These are phyloP conservation scores for Pituophis catenifer DNA, from an alignment of 2,113 vertebrate species.

Conservation along the genomic window DNA sequence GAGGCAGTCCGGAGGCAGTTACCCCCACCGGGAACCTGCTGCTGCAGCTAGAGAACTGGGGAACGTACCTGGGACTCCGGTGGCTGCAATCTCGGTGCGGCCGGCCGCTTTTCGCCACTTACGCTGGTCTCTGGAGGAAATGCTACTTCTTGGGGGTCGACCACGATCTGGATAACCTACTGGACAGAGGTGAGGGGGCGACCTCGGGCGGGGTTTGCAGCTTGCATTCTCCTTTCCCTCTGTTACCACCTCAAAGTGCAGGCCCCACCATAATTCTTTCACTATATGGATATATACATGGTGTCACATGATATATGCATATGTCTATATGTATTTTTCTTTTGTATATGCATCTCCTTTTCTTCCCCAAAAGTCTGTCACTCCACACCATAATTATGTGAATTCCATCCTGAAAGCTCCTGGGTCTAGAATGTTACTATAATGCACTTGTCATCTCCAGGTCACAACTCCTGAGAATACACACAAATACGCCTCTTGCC, in stretches of 20 bases:
- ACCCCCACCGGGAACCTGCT: conserved; percentile 65
- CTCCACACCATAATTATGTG: too few relatives aligned
- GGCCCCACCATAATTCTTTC: too few relatives aligned
- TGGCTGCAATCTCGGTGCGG: conserved; percentile 85
- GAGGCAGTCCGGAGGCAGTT: conserved; percentile 67
- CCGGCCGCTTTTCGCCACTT: conserved; percentile 81
- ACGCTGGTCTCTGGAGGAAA: conserved; percentile 84
- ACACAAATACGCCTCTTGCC: neutral
- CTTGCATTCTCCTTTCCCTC: neutral
- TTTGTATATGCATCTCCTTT: neutral
- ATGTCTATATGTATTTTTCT: neutral
- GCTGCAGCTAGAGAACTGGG: conserved; percentile 80
- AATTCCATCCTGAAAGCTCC: neutral
- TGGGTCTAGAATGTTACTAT: neutral
- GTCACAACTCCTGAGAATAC: neutral
- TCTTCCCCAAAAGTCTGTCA: neutral
- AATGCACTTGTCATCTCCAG: neutral
- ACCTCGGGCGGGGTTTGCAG: neutral
- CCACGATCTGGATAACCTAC: conserved; percentile 82
- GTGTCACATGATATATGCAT: neutral
- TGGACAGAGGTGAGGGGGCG: conserved; percentile 70
- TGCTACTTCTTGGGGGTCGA: conserved; percentile 81
- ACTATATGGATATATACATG: neutral
- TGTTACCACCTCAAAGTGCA: neutral
- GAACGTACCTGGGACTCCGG: conserved; percentile 83